Evolutionary conservation across 1,140 invertebrate genomes (phyloP).

Genomic region (Plutomurus gul): DNA sequence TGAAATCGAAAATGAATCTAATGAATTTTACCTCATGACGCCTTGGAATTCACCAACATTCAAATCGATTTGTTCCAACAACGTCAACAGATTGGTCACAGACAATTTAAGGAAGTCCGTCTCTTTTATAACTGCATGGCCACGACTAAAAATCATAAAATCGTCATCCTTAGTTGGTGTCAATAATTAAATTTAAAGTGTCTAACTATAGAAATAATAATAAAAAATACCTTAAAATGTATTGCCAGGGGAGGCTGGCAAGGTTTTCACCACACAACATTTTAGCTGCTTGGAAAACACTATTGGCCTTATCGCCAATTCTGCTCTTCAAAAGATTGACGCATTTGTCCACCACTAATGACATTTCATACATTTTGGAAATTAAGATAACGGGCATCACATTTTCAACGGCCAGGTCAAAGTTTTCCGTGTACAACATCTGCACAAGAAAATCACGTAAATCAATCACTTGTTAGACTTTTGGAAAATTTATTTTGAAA

Average conservation of each 20-base stretch:
- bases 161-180: neutral
- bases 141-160: constrained; percentile 1
- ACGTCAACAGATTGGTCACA: constrained; percentile 6
- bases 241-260: constrained; percentile 23
- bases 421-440: constrained; percentile 42
- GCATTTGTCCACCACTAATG: constrained; percentile 30
- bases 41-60: constrained; percentile 39
- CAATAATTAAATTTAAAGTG: too few species aligned
- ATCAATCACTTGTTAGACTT: too few species aligned
- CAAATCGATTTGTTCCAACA: constrained; percentile 38
- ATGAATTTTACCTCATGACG: constrained; percentile 27
- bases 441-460: too few species aligned
- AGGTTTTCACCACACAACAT: constrained; percentile 26
- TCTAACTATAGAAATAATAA: neutral
- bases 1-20: neutral
- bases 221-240: constrained; percentile 25
- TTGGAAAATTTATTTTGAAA: too few species aligned
- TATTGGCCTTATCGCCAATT: constrained; percentile 38
- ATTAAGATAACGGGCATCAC: constrained; percentile 40
- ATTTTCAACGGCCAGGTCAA: constrained; percentile 41
- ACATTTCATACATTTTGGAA: constrained; percentile 27
- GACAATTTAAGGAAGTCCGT: constrained; percentile 29
- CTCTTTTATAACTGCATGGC: constrained; percentile 34
- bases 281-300: constrained; percentile 42
- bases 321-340: constrained; percentile 33